Percentiles rank a stretch among this genome's conserved stretches.
Evolutionary conservation across 2,797 vertebrate genomes (phyloP).

Genomic region (Sebastolobus altivelis): DNA sequence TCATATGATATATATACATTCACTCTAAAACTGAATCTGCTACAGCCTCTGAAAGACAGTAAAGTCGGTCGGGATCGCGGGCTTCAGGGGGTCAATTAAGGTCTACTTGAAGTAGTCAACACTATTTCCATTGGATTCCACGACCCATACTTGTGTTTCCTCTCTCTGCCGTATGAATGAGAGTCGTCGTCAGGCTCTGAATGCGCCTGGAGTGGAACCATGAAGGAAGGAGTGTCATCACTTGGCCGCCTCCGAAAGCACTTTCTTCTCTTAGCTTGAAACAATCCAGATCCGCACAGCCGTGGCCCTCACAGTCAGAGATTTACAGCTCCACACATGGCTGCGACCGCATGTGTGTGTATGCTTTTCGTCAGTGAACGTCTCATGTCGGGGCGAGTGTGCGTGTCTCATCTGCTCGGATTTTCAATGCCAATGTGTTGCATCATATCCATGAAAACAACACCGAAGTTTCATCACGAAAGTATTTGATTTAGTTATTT

Average conservation of each 20-base stretch:
- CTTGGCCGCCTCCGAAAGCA: slow-evolving; percentile 48
- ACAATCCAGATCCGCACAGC: slow-evolving; percentile 62
- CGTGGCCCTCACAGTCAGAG: slow-evolving; percentile 32
- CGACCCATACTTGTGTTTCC: slow-evolving; percentile 18
- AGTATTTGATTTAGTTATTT: slow-evolving; percentile 15
- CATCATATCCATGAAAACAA: slow-evolving; percentile 31
- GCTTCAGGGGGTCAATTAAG: background rate
- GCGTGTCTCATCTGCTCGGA: slow-evolving; percentile 16
- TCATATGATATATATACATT: too few species aligned
- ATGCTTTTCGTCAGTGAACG: slow-evolving; percentile 26
- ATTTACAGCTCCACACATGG: slow-evolving; percentile 34
- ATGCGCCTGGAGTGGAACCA: slow-evolving; percentile 28
- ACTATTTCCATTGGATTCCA: slow-evolving; percentile 29
- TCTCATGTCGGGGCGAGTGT: slow-evolving; percentile 23
- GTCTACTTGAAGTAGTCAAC: background rate
- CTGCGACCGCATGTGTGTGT: background rate
- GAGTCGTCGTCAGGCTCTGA: slow-evolving; percentile 36
- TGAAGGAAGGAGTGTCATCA: slow-evolving; percentile 30
- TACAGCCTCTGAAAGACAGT: too few species aligned
- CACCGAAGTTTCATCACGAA: slow-evolving; percentile 21
- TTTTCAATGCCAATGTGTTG: slow-evolving; percentile 25
- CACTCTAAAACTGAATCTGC: too few species aligned
- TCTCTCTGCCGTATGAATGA: slow-evolving; percentile 48
- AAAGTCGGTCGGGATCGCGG: too few species aligned
- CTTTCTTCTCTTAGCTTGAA: slow-evolving; percentile 60